These are phyloP conservation scores for Bellardia bayeri DNA, from an alignment of 2,888 invertebrate species.

Conservation along the genomic window DNA sequence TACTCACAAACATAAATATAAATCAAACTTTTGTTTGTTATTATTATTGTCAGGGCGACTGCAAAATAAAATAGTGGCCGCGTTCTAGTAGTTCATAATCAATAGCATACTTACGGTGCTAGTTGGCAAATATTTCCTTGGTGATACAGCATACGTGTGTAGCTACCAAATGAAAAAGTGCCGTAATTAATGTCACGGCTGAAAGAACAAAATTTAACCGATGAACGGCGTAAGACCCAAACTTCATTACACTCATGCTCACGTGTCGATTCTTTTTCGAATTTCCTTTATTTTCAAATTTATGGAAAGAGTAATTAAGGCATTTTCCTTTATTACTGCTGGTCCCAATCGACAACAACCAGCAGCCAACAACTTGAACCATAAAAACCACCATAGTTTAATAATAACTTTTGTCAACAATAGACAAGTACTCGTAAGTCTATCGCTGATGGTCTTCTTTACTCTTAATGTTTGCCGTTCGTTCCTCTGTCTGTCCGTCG, in stretches of 20 bases:
- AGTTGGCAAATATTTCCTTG: slow-evolving; percentile 8
- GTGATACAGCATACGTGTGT: not conserved
- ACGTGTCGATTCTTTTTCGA: slow-evolving; percentile 17
- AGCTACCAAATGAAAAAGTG: not conserved
- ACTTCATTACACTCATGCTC: not conserved
- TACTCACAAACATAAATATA: not conserved
- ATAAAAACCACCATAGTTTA: slow-evolving; percentile 57
- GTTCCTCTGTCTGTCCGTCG: not conserved
- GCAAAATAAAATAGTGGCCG: not conserved
- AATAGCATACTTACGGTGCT: not conserved
- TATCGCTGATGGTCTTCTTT: slow-evolving; percentile 24
- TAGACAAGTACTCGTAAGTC: slow-evolving; percentile 21
- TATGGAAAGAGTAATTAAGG: slow-evolving; percentile 61
- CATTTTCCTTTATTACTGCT: slow-evolving; percentile 43
- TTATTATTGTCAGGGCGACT: slow-evolving; percentile 10
- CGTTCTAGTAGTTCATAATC: slow-evolving; percentile 10
- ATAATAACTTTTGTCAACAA: slow-evolving; percentile 70
- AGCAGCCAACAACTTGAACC: not conserved
- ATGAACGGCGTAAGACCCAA: not conserved
- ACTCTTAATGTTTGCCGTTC: slow-evolving; percentile 11
- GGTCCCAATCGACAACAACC: slow-evolving; percentile 39
- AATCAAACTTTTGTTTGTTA: not conserved
- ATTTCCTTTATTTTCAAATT: slow-evolving; percentile 47
- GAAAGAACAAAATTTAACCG: not conserved
- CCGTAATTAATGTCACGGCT: slow-evolving; percentile 7